Evolutionary conservation across 2,113 vertebrate genomes (phyloP).

Genomic region (Hystrix cristata): DNA sequence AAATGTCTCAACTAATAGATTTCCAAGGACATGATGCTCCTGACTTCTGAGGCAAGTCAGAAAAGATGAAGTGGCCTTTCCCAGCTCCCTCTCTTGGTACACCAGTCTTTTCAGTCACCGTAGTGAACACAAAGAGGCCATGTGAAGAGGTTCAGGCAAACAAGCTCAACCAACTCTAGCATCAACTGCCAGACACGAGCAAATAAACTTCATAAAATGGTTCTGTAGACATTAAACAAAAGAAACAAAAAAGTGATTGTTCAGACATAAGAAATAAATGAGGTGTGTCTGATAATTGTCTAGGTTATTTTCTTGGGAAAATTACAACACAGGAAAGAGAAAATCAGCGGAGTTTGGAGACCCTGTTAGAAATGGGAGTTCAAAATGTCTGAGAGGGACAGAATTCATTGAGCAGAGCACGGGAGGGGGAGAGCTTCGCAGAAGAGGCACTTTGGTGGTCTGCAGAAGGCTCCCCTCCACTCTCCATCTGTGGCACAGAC

Average conservation of each 20-base stretch:
- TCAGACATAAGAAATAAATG: not conserved
- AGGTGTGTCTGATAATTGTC: not conserved
- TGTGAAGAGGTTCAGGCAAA: not conserved
- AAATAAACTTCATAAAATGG: not conserved
- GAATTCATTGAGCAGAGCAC: not conserved
- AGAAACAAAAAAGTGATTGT: not conserved
- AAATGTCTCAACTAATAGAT: not conserved
- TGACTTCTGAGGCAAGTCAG: not conserved
- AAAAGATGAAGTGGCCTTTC: not conserved
- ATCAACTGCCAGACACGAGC: not conserved
- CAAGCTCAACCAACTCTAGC: not conserved
- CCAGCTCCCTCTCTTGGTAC: not conserved
- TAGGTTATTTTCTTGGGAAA: not conserved
- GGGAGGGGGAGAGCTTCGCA: fast-evolving
- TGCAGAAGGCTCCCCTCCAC: fast-evolving
- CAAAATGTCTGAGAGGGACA: not conserved
- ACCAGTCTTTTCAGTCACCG: not conserved
- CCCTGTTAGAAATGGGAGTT: not conserved
- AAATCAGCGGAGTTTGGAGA: not conserved
- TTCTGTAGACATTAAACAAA: not conserved
- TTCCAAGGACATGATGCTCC: not conserved
- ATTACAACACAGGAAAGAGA: not conserved
- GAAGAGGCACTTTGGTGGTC: not conserved
- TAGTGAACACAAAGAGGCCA: not conserved
- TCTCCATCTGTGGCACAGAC: not conserved